phyloP scores from a whole-genome alignment of 1,140 invertebrate species.

The Saccostrea cuccullata region DNA sequence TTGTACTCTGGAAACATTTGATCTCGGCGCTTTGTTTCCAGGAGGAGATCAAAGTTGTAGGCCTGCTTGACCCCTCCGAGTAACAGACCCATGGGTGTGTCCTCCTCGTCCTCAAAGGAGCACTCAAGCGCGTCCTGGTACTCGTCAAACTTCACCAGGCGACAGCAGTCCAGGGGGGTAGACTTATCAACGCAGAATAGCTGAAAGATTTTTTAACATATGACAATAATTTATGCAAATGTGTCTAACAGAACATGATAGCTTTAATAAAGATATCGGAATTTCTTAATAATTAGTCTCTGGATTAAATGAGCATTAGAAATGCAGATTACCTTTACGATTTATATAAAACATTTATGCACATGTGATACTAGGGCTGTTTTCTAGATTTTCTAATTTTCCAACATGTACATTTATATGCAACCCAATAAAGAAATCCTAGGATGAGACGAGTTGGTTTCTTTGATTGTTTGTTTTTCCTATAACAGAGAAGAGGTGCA shows the following conservation, averaged over 20 bases:
- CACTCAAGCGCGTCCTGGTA: conserved; percentile 84
- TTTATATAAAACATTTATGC: too few relatives aligned
- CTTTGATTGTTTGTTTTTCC: too few relatives aligned
- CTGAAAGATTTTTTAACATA: conserved; percentile 66
- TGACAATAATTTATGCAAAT: not conserved
- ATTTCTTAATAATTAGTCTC: too few relatives aligned
- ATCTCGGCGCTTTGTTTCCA: conserved; percentile 85
- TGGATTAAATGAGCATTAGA: too few relatives aligned
- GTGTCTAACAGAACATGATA: too few relatives aligned
- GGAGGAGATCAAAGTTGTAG: conserved; percentile 83
- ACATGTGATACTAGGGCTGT: too few relatives aligned
- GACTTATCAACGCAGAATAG: conserved; percentile 82
- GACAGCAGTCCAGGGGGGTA: conserved; percentile 84
- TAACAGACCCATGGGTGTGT: conserved; percentile 80
- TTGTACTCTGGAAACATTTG: conserved; percentile 84
- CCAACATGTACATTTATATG: too few relatives aligned
- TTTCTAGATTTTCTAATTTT: too few relatives aligned
- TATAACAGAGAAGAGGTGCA: too few relatives aligned
- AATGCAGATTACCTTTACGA: too few relatives aligned
- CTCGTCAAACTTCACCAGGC: conserved; percentile 87
- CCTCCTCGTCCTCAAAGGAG: conserved; percentile 85
- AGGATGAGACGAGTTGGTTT: too few relatives aligned
- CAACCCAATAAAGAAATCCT: too few relatives aligned
- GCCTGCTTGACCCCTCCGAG: conserved; percentile 78
- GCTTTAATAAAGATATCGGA: not conserved